Evolutionary conservation across 2,888 invertebrate genomes (phyloP), one percentile per base, ranked within the genome.

Genomic region (Agelastica alni): DNA sequence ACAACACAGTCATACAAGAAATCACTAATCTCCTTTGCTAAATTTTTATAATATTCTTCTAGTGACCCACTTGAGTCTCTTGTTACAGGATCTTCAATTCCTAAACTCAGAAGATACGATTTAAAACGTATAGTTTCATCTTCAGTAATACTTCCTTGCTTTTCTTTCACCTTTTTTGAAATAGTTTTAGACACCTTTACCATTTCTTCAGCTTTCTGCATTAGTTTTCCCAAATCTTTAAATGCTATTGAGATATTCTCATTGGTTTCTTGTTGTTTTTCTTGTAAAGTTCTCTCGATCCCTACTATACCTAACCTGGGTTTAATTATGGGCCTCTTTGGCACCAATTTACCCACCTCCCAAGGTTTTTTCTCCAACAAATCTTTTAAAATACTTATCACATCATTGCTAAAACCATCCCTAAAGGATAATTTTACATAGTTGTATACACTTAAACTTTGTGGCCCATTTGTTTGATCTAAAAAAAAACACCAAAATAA

Each of bases 141-240:
- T 76, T 97, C 96, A 2, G 94, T 93, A 61, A 97, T 93, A 70
- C 94, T 93, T 32, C 96, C 96, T 80, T 96, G 93, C 72, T 91
- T 90, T 67, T 95, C 93, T 73, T 89, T 87, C 67, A 99, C 93
- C 81, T 94, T 96, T 42, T 83, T 85, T 18, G 97, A 93, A 68
- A 99, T 97, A 62, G 84, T 89, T 74, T 93, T 93, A 0, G 97
- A 93, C 62, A 99, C 79, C 1, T 81, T 78, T 34, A 99, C 98
- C 99, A 99, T 99, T 65, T 98, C 96, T 75, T 96, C 93, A 0
- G 98, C 98, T 85, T 93, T 93, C 49, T 85, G 86, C 92, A 99
- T 99, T 2, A 99, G 81, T 68, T 93, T 92, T 69, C 82, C 90
- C 48, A 99, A 83, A 78, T 99, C 99, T 78, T 97, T 90, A 78